A percentile compares a stretch with the other conserved stretches of the same genome.
These are phyloP conservation scores for Acrocephalus scirpaceus DNA, from an alignment of 2,797 vertebrate genomes.

Conservation along the genomic window DNA sequence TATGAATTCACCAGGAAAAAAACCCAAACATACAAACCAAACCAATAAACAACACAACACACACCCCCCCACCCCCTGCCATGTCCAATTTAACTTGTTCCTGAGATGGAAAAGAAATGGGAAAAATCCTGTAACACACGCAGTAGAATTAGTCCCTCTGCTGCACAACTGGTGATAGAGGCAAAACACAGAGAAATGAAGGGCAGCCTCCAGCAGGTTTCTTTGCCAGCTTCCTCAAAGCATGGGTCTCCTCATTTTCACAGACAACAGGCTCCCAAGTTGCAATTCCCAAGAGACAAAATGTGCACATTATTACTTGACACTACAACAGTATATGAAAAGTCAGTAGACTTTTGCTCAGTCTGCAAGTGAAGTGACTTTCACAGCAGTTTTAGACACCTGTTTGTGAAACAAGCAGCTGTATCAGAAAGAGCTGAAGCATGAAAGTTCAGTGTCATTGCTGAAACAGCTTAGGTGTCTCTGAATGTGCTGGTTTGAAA, in stretches of 20 bases:
- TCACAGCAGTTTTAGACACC: constrained; percentile 40
- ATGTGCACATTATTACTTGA: neutral
- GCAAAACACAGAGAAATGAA: neutral
- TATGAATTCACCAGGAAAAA: neutral
- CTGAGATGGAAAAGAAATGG: neutral
- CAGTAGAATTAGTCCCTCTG: neutral
- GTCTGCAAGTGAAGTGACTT: constrained; percentile 37
- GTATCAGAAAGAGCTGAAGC: constrained; percentile 50
- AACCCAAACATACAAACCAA: neutral
- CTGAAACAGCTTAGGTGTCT: constrained; percentile 48
- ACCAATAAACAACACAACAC: neutral
- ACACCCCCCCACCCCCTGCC: no score
- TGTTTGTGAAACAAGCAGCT: constrained; percentile 50
- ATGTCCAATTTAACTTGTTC: neutral
- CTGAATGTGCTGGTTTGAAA: no score
- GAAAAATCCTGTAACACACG: neutral
- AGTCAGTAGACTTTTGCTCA: constrained; percentile 16
- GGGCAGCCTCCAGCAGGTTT: neutral
- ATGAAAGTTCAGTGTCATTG: constrained; percentile 35
- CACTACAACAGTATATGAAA: neutral
- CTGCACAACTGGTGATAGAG: neutral
- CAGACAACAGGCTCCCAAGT: neutral
- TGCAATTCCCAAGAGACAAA: neutral
- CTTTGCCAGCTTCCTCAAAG: neutral
- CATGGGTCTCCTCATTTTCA: neutral